A percentile compares a stretch with the other conserved stretches of the same genome.
phyloP scores from a whole-genome alignment of 2,113 vertebrate genomes.

The Ardeotis arabs region DNA sequence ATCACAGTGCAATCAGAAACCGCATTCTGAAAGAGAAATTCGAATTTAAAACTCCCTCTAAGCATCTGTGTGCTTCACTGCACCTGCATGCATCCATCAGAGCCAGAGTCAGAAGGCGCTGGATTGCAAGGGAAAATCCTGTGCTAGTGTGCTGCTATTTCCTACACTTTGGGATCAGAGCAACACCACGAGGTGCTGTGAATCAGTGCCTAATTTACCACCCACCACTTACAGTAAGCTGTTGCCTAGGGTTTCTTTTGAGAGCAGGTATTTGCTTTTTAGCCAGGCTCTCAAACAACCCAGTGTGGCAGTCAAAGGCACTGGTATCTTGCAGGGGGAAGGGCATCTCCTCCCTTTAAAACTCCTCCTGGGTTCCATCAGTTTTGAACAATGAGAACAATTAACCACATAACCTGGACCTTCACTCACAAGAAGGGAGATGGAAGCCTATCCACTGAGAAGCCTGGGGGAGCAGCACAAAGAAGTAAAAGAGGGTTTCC shows the following conservation, averaged over 20 bases:
- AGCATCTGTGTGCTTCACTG: neutral
- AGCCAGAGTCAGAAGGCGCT: neutral
- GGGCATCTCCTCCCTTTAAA: neutral
- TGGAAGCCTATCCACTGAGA: neutral
- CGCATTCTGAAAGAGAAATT: neutral
- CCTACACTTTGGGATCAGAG: neutral
- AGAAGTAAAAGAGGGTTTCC: neutral
- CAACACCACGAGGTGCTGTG: neutral
- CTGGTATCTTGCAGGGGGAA: neutral
- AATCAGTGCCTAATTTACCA: slow-evolving; percentile 19
- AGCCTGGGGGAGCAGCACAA: neutral
- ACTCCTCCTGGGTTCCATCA: neutral
- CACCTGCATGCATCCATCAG: neutral
- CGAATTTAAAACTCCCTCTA: neutral
- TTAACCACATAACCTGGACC: neutral
- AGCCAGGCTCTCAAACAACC: neutral
- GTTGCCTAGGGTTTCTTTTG: neutral
- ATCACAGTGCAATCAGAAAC: neutral
- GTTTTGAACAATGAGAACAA: neutral
- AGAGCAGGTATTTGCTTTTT: neutral
- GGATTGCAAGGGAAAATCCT: neutral
- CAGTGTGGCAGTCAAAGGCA: neutral
- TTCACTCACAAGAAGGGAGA: neutral
- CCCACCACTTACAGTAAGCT: neutral
- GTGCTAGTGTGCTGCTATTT: neutral